Percentiles rank a stretch among this genome's conserved stretches.
Conservation (phyloP, 2,797 vertebrate species). For the Chelmon rostratus region DNA sequence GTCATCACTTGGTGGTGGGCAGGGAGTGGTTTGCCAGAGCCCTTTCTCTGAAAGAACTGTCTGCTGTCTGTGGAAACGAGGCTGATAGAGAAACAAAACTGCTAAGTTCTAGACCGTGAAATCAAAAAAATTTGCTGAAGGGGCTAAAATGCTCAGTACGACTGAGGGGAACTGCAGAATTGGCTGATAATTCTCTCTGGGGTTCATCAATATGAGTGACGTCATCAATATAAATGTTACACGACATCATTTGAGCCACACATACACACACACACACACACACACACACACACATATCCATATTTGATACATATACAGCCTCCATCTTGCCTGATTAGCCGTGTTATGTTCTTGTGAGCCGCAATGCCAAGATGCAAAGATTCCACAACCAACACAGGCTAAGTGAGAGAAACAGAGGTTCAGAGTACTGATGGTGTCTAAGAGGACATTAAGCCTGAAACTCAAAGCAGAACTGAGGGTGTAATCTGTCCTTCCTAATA, state of each 20-base stretch:
- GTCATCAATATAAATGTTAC: too few relatives aligned
- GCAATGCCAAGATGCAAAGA: not conserved
- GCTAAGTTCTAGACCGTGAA: not conserved
- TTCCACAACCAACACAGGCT: not conserved
- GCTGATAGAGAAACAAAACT: not conserved
- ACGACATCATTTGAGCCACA: too few relatives aligned
- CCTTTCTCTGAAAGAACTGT: not conserved
- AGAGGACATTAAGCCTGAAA: not conserved
- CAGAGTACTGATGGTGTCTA: not conserved
- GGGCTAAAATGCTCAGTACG: not conserved
- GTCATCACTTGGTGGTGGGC: not conserved
- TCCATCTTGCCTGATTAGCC: too few relatives aligned
- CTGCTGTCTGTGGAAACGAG: not conserved
- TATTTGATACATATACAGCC: too few relatives aligned
- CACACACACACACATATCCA: too few relatives aligned
- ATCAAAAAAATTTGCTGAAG: not conserved
- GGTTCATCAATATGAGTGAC: too few relatives aligned
- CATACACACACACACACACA: too few relatives aligned
- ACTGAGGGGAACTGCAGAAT: not conserved
- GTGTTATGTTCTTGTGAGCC: not conserved
- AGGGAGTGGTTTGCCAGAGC: not conserved
- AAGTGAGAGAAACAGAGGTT: not conserved
- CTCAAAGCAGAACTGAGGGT: conserved; percentile 12
- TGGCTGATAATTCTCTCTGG: not conserved
- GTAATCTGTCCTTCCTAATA: not conserved